Evolutionary conservation across 2,113 vertebrate species (phyloP).

Genomic region (Canis aureus): DNA sequence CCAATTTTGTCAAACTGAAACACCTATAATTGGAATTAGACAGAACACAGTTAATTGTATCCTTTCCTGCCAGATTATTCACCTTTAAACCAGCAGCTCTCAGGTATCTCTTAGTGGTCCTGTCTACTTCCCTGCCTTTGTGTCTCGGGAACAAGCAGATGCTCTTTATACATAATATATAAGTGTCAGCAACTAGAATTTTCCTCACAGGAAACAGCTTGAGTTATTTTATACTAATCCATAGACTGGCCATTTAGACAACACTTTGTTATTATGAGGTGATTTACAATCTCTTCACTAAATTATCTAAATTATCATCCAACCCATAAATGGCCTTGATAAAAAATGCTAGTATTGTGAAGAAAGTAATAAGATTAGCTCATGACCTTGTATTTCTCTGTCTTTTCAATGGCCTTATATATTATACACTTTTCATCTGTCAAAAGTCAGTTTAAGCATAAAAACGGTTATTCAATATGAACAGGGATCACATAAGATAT

Average conservation of each 20-base stretch:
- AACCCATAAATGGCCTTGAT: not conserved
- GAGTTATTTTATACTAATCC: not conserved
- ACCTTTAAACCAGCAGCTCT: not conserved
- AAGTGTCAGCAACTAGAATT: not conserved
- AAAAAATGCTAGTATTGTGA: not conserved
- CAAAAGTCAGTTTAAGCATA: not conserved
- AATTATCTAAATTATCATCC: not conserved
- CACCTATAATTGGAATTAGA: slow-evolving; percentile 64
- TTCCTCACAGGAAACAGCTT: not conserved
- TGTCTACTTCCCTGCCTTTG: too few relatives aligned
- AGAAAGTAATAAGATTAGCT: not conserved
- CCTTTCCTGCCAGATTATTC: not conserved
- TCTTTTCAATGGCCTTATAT: not conserved
- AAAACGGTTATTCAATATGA: not conserved
- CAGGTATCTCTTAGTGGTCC: too few relatives aligned
- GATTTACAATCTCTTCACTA: not conserved
- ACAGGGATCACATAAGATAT: not conserved
- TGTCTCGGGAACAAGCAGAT: not conserved
- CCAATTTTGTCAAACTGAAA: slow-evolving; percentile 68
- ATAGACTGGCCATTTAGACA: not conserved
- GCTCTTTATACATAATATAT: not conserved
- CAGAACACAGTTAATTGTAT: not conserved
- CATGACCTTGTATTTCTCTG: not conserved
- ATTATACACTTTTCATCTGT: not conserved
- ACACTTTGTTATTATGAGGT: not conserved